Percentiles rank a stretch among this genome's conserved stretches.
Conservation (phyloP, 2,888 invertebrate genomes). For the Coelopa pilipes region DNA sequence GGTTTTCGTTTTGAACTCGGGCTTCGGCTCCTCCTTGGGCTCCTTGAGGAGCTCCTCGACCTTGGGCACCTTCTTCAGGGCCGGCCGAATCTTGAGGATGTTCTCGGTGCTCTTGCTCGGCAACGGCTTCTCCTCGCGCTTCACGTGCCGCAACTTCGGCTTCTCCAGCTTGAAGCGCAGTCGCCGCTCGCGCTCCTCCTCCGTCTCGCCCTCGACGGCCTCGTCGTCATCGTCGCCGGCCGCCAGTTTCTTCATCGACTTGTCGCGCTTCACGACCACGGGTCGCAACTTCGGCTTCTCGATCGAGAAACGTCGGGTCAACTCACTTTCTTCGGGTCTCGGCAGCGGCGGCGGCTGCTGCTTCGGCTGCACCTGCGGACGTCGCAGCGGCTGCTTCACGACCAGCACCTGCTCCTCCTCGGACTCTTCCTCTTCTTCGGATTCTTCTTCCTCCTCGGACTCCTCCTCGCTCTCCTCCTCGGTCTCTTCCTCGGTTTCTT, state of each 20-base stretch:
- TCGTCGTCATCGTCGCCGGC: conserved; percentile 60
- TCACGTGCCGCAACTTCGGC: conserved; percentile 63
- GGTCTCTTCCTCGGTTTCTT: conserved; percentile 45
- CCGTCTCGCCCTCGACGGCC: conserved; percentile 60
- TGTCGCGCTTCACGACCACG: conserved; percentile 63
- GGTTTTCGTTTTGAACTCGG: conserved; percentile 65
- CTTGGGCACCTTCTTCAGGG: conserved; percentile 64
- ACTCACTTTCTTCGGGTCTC: conserved; percentile 65
- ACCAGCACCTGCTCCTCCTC: conserved; percentile 45
- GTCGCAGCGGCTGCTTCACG: conserved; percentile 39
- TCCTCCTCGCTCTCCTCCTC: conserved; percentile 49
- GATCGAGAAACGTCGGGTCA: conserved; percentile 61
- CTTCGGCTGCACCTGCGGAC: conserved; percentile 36
- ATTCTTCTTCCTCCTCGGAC: conserved; percentile 50
- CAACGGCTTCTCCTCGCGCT: conserved; percentile 64
- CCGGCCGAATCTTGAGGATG: conserved; percentile 62
- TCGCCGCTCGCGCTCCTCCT: conserved; percentile 61
- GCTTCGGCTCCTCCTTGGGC: conserved; percentile 60
- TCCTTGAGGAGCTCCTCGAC: conserved; percentile 63
- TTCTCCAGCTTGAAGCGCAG: conserved; percentile 64
- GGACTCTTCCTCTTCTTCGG: conserved; percentile 46
- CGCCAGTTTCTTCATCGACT: conserved; percentile 61
- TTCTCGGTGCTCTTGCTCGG: conserved; percentile 63
- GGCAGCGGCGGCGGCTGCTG: conserved; percentile 45
- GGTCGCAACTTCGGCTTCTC: conserved; percentile 65